Conservation (phyloP, 2,113 vertebrate species). For the Myiagra hebetior region DNA sequence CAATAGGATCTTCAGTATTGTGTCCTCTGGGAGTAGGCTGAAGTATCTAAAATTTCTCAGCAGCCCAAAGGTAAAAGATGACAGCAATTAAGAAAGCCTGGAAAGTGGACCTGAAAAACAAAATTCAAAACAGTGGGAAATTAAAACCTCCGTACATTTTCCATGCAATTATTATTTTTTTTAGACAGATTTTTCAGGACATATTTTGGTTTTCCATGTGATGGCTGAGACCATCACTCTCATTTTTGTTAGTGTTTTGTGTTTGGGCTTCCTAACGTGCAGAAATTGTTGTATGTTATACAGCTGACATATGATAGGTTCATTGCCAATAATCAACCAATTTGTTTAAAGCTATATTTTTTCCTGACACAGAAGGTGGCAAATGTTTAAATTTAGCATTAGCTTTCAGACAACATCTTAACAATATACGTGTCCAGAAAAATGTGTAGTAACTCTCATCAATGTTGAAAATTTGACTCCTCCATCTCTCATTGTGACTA, state of each 20-base stretch:
- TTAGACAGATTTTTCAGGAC: neutral
- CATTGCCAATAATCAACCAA: neutral
- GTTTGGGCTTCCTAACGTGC: neutral
- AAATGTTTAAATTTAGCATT: neutral
- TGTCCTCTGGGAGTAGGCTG: rapidly evolving
- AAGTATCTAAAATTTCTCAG: neutral
- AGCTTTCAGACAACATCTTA: neutral
- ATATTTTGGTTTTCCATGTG: neutral
- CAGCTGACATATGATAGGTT: neutral
- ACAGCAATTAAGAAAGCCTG: neutral
- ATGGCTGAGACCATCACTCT: neutral
- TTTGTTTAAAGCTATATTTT: neutral
- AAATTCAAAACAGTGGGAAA: neutral
- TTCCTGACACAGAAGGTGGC: neutral
- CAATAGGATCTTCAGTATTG: rapidly evolving
- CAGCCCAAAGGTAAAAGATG: neutral
- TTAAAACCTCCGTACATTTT: neutral
- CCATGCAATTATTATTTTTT: neutral
- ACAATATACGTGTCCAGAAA: neutral
- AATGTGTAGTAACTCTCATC: neutral
- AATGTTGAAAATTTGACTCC: neutral
- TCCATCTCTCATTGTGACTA: neutral
- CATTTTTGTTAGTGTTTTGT: neutral
- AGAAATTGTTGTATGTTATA: neutral
- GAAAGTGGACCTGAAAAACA: neutral